Conservation (phyloP, 2,888 invertebrate species). For the Chloromyia formosa region DNA sequence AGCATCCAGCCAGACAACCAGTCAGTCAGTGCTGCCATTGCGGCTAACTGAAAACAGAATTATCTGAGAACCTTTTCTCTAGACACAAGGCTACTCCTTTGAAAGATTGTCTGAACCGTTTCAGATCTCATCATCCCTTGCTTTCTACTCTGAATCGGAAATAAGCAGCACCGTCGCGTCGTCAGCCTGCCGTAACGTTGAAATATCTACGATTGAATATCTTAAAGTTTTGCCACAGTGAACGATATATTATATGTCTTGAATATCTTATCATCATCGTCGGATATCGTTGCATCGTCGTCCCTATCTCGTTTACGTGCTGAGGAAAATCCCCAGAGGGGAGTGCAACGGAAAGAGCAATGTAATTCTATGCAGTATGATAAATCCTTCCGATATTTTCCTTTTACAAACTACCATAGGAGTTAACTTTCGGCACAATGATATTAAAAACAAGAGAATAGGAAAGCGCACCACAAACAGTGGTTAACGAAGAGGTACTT, state of each 20-base stretch:
- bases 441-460: constrained; percentile 1
- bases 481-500: background rate
- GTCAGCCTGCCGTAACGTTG: background rate
- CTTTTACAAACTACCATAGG: background rate
- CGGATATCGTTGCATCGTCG: constrained; percentile 13
- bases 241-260: background rate
- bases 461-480: constrained; percentile 1
- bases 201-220: constrained; percentile 2
- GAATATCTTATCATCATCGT: background rate
- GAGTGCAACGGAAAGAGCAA: background rate
- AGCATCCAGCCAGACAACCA: too few species aligned
- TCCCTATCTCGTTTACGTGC: background rate
- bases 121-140: too few species aligned
- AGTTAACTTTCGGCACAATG: constrained; percentile 24
- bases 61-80: too few species aligned
- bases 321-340: background rate
- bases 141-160: too few species aligned
- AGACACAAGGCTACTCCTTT: too few species aligned
- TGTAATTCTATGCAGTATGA: background rate
- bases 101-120: too few species aligned
- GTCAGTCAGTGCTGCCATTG: too few species aligned
- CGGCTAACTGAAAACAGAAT: too few species aligned
- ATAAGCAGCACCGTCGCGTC: background rate
- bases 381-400: background rate
- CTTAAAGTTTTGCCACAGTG: background rate